phyloP scores from a whole-genome alignment of 2,113 vertebrate species.

The Varanus komodoensis region DNA sequence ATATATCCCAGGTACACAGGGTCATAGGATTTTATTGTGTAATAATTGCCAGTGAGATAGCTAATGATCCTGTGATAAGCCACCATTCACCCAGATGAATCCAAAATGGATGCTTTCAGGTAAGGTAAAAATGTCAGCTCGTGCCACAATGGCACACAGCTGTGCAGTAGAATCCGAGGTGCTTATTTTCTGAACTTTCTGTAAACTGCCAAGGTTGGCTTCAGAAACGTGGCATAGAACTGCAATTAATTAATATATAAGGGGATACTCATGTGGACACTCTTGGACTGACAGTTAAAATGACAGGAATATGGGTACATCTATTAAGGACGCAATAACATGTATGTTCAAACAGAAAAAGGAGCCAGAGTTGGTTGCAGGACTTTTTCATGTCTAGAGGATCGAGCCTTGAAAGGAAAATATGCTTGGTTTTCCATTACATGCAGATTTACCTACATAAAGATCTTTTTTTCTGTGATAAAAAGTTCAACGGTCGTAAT shows the following conservation, averaged over 20 bases:
- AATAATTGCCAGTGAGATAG: neutral
- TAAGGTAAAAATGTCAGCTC: too few species aligned
- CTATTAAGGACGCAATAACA: neutral
- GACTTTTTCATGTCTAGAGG: too few species aligned
- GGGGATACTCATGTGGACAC: neutral
- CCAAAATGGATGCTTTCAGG: neutral
- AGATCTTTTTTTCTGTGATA: conserved; percentile 88
- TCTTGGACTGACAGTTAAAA: neutral
- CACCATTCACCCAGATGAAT: neutral
- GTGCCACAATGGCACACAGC: too few species aligned
- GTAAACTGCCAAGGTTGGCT: too few species aligned
- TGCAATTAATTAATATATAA: too few species aligned
- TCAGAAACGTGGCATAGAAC: neutral
- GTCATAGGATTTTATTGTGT: neutral
- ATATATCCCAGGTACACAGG: too few species aligned
- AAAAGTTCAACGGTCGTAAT: conserved; percentile 87
- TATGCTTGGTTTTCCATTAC: neutral
- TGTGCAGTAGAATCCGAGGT: neutral
- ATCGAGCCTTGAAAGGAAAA: too few species aligned
- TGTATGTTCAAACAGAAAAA: too few species aligned
- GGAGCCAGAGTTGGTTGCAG: too few species aligned
- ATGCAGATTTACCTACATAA: conserved; percentile 79
- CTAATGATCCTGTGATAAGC: neutral
- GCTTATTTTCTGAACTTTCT: too few species aligned
- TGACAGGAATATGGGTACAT: neutral